Evolutionary conservation across 2,797 vertebrate species (phyloP), one percentile per base, ranked within the genome.

Genomic region (Taeniopygia guttata): DNA sequence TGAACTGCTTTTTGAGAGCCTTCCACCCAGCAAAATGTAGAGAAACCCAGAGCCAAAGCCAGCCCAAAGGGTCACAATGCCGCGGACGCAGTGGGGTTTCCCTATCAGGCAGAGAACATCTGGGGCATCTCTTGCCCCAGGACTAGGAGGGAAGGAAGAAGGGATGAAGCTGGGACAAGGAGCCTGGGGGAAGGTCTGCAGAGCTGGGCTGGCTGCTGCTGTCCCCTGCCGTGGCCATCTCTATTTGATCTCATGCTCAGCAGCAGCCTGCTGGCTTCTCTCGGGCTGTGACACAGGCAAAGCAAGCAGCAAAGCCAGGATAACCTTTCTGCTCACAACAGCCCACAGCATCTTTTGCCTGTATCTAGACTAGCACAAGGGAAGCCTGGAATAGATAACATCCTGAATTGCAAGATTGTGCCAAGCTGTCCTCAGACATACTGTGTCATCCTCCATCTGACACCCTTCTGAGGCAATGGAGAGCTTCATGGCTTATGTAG

Each of bases 231-330:
- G 8, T 59, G 62, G 69, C 73, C 83, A 30, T 86, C 8, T 2
- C 80, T 86, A 27, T 87, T 88, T 91, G 87, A 94, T 91, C 87
- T 93, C 85, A 36, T 0, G 0, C 72, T 89, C 87, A 80, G 91
- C 72, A 77, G 89, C 84, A 93, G 64, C 75, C 78, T 70, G 75
- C 89, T 95, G 95, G 56, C 84, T 96, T 82, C 64, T 93, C 59
- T 59, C 10, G 0, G 13, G 48, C 92, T 82, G 87, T 5, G 8
- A 68, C 69, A 42, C 40, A 46, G 59, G 75, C 83, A 69, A 52
- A 81, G 84, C 40, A 68, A 89, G 87, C 38, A 86, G 93, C 62
- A 94, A 68, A 80, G 79, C 89, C 73, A 58, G 83, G 87, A 88
- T 75, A 91, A 94, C 92, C 76, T 66, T 66, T 59, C 73, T 92